A percentile compares a stretch with the other conserved stretches of the same genome.
phyloP scores from a whole-genome alignment of 2,888 invertebrate genomes.

The Hecatera dysodea region DNA sequence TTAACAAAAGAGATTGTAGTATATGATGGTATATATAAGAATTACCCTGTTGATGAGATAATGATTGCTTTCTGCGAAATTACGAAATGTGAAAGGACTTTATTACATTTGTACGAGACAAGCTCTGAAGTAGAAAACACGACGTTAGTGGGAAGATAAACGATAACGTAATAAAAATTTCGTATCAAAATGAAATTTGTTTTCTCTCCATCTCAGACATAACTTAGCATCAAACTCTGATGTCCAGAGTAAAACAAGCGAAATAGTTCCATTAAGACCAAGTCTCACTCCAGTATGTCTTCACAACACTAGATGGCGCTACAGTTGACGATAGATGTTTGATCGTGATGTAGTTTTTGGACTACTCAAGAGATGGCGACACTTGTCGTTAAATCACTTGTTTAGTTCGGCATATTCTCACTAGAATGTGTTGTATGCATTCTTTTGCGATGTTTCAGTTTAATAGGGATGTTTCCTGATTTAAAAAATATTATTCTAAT shows the following conservation, averaged over 20 bases:
- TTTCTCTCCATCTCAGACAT: background rate
- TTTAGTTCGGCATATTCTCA: background rate
- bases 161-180: background rate
- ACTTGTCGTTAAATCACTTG: background rate
- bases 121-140: background rate
- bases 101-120: background rate
- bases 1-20: background rate
- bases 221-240: background rate
- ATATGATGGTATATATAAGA: too few relatives aligned
- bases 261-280: background rate
- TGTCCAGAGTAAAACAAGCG: background rate
- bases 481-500: too few relatives aligned
- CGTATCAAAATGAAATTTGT: background rate
- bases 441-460: background rate
- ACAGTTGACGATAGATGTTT: background rate
- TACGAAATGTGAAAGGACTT: background rate
- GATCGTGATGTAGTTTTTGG: background rate
- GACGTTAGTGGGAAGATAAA: background rate
- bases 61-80: background rate
- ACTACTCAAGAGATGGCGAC: slow-evolving; percentile 32
- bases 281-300: background rate
- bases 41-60: background rate
- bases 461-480: too few relatives aligned
- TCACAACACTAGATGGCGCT: slow-evolving; percentile 29
- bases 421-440: background rate